A percentile compares a stretch with the other conserved stretches of the same genome.
Conservation (phyloP, 1,140 invertebrate genomes). For the Pentalonia nigronervosa region DNA sequence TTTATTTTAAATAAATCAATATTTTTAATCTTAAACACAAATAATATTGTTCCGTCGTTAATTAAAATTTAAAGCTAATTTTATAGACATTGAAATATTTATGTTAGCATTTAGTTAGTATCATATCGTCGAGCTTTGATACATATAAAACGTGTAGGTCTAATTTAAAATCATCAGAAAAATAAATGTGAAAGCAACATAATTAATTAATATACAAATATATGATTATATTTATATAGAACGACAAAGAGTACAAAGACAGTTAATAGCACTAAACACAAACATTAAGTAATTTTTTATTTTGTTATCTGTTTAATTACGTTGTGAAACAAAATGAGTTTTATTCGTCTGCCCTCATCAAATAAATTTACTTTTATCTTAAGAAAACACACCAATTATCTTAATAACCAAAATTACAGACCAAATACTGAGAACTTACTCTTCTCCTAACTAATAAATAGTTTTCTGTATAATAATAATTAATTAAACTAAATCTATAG, state of each 20-base stretch:
- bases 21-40: background rate
- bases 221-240: background rate
- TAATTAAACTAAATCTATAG: background rate
- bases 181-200: background rate
- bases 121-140: background rate
- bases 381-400: background rate
- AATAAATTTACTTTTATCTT: constrained; percentile 7
- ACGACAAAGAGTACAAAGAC: background rate
- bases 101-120: background rate
- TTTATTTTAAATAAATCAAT: background rate
- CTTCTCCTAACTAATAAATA: background rate
- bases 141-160: background rate
- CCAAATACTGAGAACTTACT: background rate
- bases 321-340: background rate
- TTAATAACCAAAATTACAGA: background rate
- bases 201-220: background rate
- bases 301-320: constrained; percentile 7
- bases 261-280: background rate
- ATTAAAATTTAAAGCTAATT: background rate
- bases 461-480: background rate
- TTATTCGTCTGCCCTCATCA: background rate
- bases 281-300: background rate
- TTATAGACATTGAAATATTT: background rate
- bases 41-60: background rate
- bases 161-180: background rate